Percentiles rank a stretch among this genome's conserved stretches.
Conservation (phyloP, 1,140 invertebrate species). For the Lanistes nyassanus region DNA sequence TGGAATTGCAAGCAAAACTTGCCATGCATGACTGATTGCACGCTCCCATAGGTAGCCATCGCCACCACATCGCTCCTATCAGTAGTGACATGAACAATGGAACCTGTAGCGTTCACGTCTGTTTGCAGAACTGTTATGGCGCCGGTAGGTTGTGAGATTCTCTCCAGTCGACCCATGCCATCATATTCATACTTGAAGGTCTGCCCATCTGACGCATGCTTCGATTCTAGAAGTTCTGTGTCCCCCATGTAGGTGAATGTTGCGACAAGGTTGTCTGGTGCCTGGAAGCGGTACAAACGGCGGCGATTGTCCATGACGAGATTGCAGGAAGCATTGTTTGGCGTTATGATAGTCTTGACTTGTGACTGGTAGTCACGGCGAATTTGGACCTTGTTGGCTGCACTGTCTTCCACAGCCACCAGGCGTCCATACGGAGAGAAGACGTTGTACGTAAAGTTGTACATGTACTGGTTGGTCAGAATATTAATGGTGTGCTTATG, state of each 20-base stretch:
- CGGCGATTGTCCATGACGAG: conserved; percentile 85
- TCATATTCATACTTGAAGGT: conserved; percentile 92
- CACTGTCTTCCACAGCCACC: conserved; percentile 89
- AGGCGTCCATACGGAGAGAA: conserved; percentile 96
- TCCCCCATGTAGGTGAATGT: conserved; percentile 93
- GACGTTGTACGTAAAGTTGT: conserved; percentile 94
- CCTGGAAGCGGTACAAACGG: conserved; percentile 87
- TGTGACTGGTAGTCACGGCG: conserved; percentile 74
- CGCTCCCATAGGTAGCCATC: conserved; percentile 66
- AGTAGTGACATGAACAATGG: conserved; percentile 62
- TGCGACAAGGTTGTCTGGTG: conserved; percentile 90
- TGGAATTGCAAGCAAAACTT: conserved; percentile 54
- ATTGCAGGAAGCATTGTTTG: conserved; percentile 90
- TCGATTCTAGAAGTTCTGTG: conserved; percentile 80
- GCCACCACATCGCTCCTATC: conserved; percentile 60
- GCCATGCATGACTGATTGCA: conserved; percentile 65
- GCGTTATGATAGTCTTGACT: conserved; percentile 94
- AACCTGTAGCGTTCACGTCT: conserved; percentile 64
- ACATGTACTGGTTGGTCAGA: conserved; percentile 89
- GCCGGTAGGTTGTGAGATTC: conserved; percentile 88
- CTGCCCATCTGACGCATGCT: conserved; percentile 79
- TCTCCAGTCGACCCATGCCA: conserved; percentile 82
- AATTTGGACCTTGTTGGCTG: conserved; percentile 87
- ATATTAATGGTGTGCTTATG: conserved; percentile 93
- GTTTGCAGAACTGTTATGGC: conserved; percentile 81